Conservation (phyloP, 2,888 invertebrate genomes). For the Xestobium rufovillosum region DNA sequence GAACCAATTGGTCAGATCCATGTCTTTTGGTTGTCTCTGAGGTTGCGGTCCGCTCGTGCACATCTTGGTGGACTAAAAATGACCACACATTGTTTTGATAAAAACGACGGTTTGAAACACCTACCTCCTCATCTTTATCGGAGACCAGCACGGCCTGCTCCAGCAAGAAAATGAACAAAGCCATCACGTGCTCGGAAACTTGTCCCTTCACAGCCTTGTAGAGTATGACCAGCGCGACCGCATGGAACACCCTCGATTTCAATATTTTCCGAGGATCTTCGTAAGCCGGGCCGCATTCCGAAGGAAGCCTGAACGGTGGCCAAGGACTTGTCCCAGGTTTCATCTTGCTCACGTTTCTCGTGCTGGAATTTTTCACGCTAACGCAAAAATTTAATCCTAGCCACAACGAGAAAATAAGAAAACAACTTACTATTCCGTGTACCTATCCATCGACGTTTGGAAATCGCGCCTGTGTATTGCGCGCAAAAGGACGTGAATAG, state of each 20-base stretch:
- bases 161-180: constrained; percentile 77
- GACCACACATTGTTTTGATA: neutral
- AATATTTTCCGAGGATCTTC: constrained; percentile 60
- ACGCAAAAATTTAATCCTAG: no score
- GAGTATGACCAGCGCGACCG: constrained; percentile 71
- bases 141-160: constrained; percentile 66
- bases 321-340: constrained; percentile 47
- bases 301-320: constrained; percentile 75
- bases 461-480: constrained; percentile 90
- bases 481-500: constrained; percentile 82
- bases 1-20: constrained; percentile 59
- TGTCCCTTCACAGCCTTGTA: constrained; percentile 74
- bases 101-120: constrained; percentile 2
- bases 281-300: constrained; percentile 55
- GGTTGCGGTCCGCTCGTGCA: constrained; percentile 40
- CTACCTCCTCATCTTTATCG: constrained; percentile 37
- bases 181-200: constrained; percentile 82
- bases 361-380: no score
- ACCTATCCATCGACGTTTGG: constrained; percentile 90
- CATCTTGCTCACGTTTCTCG: constrained; percentile 36
- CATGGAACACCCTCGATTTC: constrained; percentile 58
- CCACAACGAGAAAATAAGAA: neutral
- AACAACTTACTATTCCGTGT: constrained; percentile 72
- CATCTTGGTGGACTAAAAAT: constrained; percentile 39
- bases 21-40: constrained; percentile 45